Base-by-base conservation (phyloP, 2,797 vertebrate species). In the Paramormyrops hopkinsi region DNA sequence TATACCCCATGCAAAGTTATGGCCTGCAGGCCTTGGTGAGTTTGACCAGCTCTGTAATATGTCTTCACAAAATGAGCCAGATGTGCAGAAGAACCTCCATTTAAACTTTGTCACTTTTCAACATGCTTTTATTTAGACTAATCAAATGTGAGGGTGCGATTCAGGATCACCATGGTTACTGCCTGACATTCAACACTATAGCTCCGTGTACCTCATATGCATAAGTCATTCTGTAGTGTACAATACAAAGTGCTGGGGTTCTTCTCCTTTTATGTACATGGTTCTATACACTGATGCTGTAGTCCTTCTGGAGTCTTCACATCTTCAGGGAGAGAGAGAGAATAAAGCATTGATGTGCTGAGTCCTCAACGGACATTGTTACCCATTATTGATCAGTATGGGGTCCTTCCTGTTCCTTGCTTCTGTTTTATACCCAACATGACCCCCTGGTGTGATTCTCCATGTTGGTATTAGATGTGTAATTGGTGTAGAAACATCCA, bases 311-410 rank as follows among this genome's bases (percentile, higher is more conserved):
- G 73, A 22, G 86, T 92, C 92, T 92, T 54, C 92, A 91, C 89
- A 89, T 91, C 92, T 91, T 93, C 92, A 0, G 93, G 93, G 92
- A 94, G 89, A 73, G 29, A 73, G 29, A 86, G 46, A 59, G 22
- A 53, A 86, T 86, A 51, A 86, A 86, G 51, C 50, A 51, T 51
- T 86, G 22, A 4, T 86, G 22, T 22, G 19, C 22, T 14, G 44
- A 84, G 69, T 7, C 25, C 25, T 41, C 69, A 76, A 17, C 1
- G 0, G 69, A 37, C 33, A 76, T 17, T 1, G 2, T 33, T 76
- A 33, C 12, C 14, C 6, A 33, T 17, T 37, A 76, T 76, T 65
- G 22, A 37, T 76, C 4, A 1, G 33, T 44, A 44, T 44, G 12
- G 14, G 6, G 1, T 79, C 37, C 1, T 44, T 44, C 37, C 73